Base-by-base conservation (phyloP, 2,888 invertebrate genomes). In the Dasysyrphus albostriatus region DNA sequence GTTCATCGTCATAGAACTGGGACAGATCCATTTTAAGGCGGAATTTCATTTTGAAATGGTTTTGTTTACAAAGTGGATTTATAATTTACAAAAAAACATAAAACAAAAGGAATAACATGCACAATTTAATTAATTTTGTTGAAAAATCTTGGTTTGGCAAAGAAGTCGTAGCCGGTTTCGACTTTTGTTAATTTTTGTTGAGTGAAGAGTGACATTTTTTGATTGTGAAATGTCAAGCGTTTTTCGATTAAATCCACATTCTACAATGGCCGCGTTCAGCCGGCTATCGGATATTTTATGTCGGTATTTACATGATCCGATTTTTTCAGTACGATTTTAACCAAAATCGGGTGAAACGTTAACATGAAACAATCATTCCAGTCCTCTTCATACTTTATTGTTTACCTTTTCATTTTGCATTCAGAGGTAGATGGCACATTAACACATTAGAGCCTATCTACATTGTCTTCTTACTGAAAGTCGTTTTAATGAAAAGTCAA, bases 11-110 rank as follows among this genome's bases (percentile, higher is more conserved):
- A 47, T 89, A 90, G 19, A 89, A 91, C 7, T 89, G 69, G 0
- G 90, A 89, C 37, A 90, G 47, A 61, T 91, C 90, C 34, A 90
- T 56, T 59, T 88, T 90, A 14, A 90, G 80, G 0, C 89, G 51
- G 83, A 88, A 89, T 58, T 88, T 83, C 90, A 90, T 90, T 56
- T 16, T 83, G 44, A 24, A 1, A 16, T 29, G 1, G 3, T 8
- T 29, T 24, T 0, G 5, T n/a, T 24, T 16, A 63, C 12, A n/a
- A 63, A 42, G 1, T 16, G 32, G 5, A 34, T 34, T 4, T 19
- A 63, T 44, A 44, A 42, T 39, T 19, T 6, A 49, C 49, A 49
- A 49, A 49, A 16, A 54, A 29, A 67, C 16, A 67, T 19, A 34
- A 49, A 69, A 61, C n/a, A 37, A 10, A 47, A 7, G 16, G 39